Evolutionary conservation across 2,113 vertebrate genomes (phyloP).

Genomic region (Phocoena phocoena): DNA sequence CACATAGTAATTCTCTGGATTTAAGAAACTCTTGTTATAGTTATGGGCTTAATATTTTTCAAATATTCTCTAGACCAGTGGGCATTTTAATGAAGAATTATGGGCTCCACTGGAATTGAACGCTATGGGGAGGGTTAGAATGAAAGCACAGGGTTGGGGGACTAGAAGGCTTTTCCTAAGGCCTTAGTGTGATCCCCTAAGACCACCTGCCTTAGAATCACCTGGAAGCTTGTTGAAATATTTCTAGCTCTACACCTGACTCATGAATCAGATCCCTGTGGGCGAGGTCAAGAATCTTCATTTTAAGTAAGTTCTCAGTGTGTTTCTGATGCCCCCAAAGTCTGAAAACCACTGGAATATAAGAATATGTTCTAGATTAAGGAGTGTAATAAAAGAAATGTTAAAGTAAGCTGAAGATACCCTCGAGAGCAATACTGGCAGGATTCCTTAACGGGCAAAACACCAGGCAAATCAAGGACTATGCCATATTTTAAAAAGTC

Average conservation of each 20-base stretch:
- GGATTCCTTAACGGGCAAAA: background rate
- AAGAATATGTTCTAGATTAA: background rate
- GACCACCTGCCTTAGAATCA: background rate
- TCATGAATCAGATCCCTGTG: background rate
- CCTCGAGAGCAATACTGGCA: background rate
- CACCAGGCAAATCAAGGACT: background rate
- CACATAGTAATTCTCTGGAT: background rate
- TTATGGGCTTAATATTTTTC: background rate
- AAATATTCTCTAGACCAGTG: background rate
- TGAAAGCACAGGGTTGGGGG: background rate
- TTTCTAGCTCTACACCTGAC: background rate
- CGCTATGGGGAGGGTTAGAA: background rate
- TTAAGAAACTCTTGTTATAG: conserved; percentile 34
- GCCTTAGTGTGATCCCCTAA: background rate
- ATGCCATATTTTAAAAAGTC: background rate
- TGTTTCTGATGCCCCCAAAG: conserved; percentile 9
- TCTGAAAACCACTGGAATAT: background rate
- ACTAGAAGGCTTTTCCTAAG: background rate
- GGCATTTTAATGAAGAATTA: conserved; percentile 29
- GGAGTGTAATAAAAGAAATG: background rate
- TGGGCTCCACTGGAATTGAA: background rate
- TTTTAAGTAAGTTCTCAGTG: background rate
- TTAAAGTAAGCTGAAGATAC: background rate
- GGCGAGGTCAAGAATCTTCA: background rate
- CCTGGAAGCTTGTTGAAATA: background rate